phyloP scores from a whole-genome alignment of 2,113 vertebrate genomes.

The Brachyhypopomus occidentalis region DNA sequence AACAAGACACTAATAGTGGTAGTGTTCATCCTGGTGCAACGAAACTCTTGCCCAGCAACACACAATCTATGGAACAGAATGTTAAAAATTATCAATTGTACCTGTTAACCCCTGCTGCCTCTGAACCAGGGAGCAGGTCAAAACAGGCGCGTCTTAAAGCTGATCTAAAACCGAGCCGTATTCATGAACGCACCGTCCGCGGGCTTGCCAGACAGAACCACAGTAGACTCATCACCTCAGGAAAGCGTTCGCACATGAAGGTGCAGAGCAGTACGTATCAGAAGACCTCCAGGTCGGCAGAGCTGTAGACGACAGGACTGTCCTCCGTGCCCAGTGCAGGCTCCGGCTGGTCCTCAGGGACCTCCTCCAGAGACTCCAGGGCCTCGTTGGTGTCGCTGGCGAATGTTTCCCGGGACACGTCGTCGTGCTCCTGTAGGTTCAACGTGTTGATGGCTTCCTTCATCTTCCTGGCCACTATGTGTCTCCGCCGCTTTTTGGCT shows the following conservation, averaged over 20 bases:
- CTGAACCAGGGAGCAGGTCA: neutral
- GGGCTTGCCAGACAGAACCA: neutral
- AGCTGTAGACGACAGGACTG: conserved; percentile 84
- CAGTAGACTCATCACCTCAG: neutral
- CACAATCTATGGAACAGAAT: neutral
- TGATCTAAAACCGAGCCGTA: neutral
- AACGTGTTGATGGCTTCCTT: conserved; percentile 93
- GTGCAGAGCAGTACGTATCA: conserved; percentile 59
- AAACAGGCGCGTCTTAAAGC: neutral
- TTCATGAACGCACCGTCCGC: neutral
- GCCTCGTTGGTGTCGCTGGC: conserved; percentile 96
- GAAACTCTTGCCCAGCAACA: neutral
- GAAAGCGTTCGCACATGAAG: neutral
- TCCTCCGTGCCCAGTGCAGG: conserved; percentile 83
- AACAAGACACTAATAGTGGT: neutral
- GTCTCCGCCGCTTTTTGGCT: conserved; percentile 88
- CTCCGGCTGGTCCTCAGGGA: conserved; percentile 80
- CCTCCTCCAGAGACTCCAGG: conserved; percentile 88
- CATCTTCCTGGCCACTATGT: conserved; percentile 91
- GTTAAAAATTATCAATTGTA: neutral
- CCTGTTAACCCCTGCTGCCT: neutral
- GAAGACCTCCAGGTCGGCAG: conserved; percentile 89
- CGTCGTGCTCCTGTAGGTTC: conserved; percentile 92
- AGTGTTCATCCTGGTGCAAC: neutral
- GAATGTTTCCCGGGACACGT: conserved; percentile 94